A percentile compares a stretch with the other conserved stretches of the same genome.
Evolutionary conservation across 2,888 invertebrate species (phyloP).

Genomic region (Drosophila greeni): DNA sequence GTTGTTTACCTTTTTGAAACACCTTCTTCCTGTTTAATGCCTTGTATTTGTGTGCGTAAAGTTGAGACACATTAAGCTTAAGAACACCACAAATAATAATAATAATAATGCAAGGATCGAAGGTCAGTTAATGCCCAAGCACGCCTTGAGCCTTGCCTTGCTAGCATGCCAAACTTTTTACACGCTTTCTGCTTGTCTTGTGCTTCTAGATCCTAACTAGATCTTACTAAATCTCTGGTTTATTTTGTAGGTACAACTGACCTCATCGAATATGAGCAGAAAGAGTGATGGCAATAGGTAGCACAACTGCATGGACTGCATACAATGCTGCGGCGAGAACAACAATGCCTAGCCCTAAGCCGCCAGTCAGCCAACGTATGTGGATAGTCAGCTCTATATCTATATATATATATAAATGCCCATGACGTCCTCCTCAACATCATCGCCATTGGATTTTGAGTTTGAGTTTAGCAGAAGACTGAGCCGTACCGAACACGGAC

Average conservation of each 20-base stretch:
- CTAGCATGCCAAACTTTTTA: constrained; percentile 15
- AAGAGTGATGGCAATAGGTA: constrained; percentile 82
- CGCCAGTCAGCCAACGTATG: constrained; percentile 13
- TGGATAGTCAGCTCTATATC: constrained; percentile 22
- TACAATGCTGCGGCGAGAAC: constrained; percentile 83
- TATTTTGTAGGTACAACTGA: constrained; percentile 76
- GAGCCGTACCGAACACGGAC: constrained; percentile 64
- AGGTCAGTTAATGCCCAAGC: constrained; percentile 69
- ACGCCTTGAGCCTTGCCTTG: constrained; percentile 31
- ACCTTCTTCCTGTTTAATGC: constrained; percentile 52
- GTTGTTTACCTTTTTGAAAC: constrained; percentile 47
- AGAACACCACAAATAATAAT: constrained; percentile 70
- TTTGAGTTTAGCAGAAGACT: constrained; percentile 72
- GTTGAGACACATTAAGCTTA: constrained; percentile 69
- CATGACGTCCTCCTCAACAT: constrained; percentile 43
- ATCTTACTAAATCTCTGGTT: neutral
- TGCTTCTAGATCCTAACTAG: neutral
- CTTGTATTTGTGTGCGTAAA: constrained; percentile 58
- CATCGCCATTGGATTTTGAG: constrained; percentile 52
- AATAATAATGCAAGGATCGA: constrained; percentile 73
- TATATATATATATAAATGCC: constrained; percentile 5
- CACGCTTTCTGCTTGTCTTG: constrained; percentile 6
- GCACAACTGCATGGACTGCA: constrained; percentile 86
- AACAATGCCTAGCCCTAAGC: constrained; percentile 77
- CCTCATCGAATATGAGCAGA: constrained; percentile 76